A percentile compares a stretch with the other conserved stretches of the same genome.
These are phyloP conservation scores for Herminia tarsipennalis DNA, from an alignment of 2,888 invertebrate genomes.

Conservation along the genomic window DNA sequence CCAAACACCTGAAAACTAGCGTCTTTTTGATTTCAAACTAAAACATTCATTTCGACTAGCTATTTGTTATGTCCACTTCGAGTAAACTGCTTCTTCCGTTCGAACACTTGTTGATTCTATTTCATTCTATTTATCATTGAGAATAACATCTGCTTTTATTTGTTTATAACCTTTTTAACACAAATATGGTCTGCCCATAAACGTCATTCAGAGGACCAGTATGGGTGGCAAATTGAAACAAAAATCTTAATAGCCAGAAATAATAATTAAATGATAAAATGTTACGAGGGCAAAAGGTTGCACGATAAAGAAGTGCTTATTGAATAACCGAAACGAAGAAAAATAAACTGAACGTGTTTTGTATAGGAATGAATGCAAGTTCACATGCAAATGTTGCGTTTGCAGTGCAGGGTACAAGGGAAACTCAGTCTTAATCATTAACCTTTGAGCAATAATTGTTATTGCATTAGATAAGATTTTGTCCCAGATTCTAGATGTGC, in stretches of 20 bases:
- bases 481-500: slow-evolving; percentile 37
- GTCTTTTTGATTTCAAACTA: slow-evolving; percentile 22
- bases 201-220: slow-evolving; percentile 31
- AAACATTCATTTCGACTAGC: slow-evolving; percentile 17
- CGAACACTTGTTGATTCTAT: slow-evolving; percentile 20
- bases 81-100: slow-evolving; percentile 31
- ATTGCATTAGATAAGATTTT: slow-evolving; percentile 38
- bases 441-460: slow-evolving; percentile 25
- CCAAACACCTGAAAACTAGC: slow-evolving; percentile 9
- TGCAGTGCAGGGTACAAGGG: slow-evolving; percentile 4
- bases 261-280: slow-evolving; percentile 56
- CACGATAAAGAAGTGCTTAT: slow-evolving; percentile 41
- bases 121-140: slow-evolving; percentile 18
- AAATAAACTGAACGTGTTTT: slow-evolving; percentile 30
- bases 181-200: slow-evolving; percentile 8
- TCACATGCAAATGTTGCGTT: slow-evolving; percentile 23
- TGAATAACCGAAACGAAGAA: slow-evolving; percentile 42
- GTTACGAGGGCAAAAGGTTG: slow-evolving; percentile 54
- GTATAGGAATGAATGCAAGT: slow-evolving; percentile 22
- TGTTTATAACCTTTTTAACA: too few relatives aligned
- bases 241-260: slow-evolving; percentile 43
- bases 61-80: slow-evolving; percentile 31
- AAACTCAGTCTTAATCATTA: slow-evolving; percentile 19
- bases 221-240: slow-evolving; percentile 40
- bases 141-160: slow-evolving; percentile 22